Evolutionary conservation across 2,888 invertebrate genomes (phyloP).

Genomic region (Euzetes globulus): DNA sequence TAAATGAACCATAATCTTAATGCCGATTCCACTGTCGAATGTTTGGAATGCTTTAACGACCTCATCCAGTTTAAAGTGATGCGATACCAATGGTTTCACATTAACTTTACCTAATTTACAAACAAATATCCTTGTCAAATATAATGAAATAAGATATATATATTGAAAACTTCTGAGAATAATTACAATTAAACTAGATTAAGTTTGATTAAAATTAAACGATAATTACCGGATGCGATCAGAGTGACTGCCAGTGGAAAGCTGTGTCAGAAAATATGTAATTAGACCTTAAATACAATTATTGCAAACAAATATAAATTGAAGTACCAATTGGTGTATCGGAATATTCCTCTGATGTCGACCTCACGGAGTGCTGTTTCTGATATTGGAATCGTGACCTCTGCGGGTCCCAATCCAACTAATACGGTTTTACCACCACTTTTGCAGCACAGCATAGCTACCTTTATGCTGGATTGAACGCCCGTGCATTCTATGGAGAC

Average conservation of each 20-base stretch:
- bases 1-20: conserved; percentile 34
- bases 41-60: conserved; percentile 74
- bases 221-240: conserved; percentile 54
- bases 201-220: neutral
- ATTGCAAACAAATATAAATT: neutral
- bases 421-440: conserved; percentile 76
- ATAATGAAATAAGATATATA: no score
- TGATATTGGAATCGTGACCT: conserved; percentile 71
- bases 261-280: conserved; percentile 29
- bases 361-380: conserved; percentile 70
- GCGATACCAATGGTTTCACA: conserved; percentile 73
- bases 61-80: conserved; percentile 68
- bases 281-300: neutral
- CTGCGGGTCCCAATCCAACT: conserved; percentile 76
- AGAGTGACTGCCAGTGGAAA: conserved; percentile 70
- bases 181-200: neutral
- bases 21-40: conserved; percentile 48
- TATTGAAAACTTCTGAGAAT: no score
- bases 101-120: conserved; percentile 67
- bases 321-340: conserved; percentile 79
- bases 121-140: no score
- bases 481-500: conserved; percentile 83
- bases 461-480: conserved; percentile 64
- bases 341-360: conserved; percentile 84
- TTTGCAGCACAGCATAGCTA: conserved; percentile 70